Evolutionary conservation across 2,888 invertebrate genomes (phyloP), one percentile per base, ranked within the genome.

Genomic region (Lasiommata megera): DNA sequence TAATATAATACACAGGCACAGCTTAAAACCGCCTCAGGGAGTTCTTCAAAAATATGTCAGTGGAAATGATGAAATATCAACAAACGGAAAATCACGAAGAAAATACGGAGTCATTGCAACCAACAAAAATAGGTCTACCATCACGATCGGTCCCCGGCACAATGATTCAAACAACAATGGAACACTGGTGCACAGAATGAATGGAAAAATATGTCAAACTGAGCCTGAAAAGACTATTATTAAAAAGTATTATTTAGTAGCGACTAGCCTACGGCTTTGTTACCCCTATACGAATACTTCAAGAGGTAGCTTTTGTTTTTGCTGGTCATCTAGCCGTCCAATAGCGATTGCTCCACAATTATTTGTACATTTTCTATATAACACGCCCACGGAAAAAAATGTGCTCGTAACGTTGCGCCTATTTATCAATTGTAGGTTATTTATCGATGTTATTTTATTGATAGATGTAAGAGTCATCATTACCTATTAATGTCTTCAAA

Each of bases 181-280:
- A 58, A 65, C 59, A 59, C 54, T 63, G 60, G 56, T 46, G 56
- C 60, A 57, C 54, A 31, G 62, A 60, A 62, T 62, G 63, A 65
- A 65, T 65, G 63, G 60, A 63, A 63, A 65, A 65, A 65, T 62
- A 65, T 65, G 65, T 65, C 65, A 65, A 65, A 65, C 60, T 60
- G 65, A 62, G 63, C 63, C 63, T 65, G 63, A 65, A 65, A 64
- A 63, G 65, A 58, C 54, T 62, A 63, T 65, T 65, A 65, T 63
- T 65, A 63, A 65, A 65, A 63, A 63, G 61, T 60, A 62, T 63
- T 65, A 63, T 62, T 65, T 63, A 63, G 63, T 58, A 55, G 64
- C 60, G 60, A 60, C 61, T 61, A 58, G 65, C 56, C 60, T 56
- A 56, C 52, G 58, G 65, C 61, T 58, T 56, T 56, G 50, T 59